Evolutionary conservation across 1,140 invertebrate species (phyloP), one percentile per base, ranked within the genome.

Genomic region (Geopemphigus sp.): DNA sequence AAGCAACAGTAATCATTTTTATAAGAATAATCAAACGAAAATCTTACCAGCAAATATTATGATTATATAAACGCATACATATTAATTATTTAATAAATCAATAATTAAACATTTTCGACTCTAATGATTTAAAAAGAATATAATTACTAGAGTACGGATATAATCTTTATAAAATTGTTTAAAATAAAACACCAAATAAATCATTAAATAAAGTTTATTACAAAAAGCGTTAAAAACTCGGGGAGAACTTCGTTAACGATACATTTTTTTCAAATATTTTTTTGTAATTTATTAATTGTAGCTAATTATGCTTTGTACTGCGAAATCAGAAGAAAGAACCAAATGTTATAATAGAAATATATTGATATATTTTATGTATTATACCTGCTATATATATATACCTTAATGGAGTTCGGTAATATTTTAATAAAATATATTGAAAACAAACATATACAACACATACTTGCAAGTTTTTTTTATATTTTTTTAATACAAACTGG

Each of bases 361-460:
- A 61, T 61, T 61, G 17, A 39, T 39, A 39, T 39, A 39, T 29
- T 29, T 59, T 15, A 24, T 59, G 8, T 39, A 39, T 39, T 39
- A 59, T 5, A 19, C 19, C 19, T n/a, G n/a, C n/a, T 54, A 15
- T 54, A 11, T 3, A 6, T n/a, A 19, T 26, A 17, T 29, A 19
- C 17, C 10, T 29, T 63, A 32, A 63, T 32, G 26, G 5, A 19
- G 26, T 1, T n/a, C 6, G 1, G 29, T 29, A 8, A 63, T 63
- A 61, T 61, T 63, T 29, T 63, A 19, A 29, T 32, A 32, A 63
- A 63, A 32, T 63, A 19, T 19, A 66, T 66, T 66, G 10, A 1
- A 63, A 66, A 66, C 12, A 66, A 66, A 66, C 39, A 66, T 66
- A 45, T 32, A 66, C 32, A 22, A 66, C 63, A 22, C 63, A 66